A percentile compares a stretch with the other conserved stretches of the same genome.
These are phyloP conservation scores for Agrilus planipennis DNA, from an alignment of 1,140 invertebrate genomes.

Conservation along the genomic window DNA sequence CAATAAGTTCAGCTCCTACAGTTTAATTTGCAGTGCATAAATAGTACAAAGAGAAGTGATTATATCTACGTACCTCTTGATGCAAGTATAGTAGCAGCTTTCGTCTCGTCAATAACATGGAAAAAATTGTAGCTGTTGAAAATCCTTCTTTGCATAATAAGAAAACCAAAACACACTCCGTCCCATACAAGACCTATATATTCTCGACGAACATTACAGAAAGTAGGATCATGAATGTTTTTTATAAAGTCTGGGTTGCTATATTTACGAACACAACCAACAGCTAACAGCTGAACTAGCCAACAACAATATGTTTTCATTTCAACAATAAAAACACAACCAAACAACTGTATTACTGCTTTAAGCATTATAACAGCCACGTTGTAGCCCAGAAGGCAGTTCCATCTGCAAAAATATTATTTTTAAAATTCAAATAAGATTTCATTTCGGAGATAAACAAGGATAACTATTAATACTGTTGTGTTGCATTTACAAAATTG, in stretches of 20 bases:
- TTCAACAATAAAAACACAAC: constrained; percentile 68
- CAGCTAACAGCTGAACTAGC: constrained; percentile 81
- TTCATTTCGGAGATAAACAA: too few relatives aligned
- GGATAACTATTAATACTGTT: too few relatives aligned
- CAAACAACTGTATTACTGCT: constrained; percentile 72
- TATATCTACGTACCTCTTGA: constrained; percentile 50
- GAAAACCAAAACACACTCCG: constrained; percentile 84
- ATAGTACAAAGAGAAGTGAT: neutral
- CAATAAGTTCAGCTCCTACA: constrained; percentile 77
- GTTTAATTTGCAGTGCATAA: neutral
- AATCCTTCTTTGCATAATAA: constrained; percentile 80
- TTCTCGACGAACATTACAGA: constrained; percentile 61
- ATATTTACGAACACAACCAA: constrained; percentile 73
- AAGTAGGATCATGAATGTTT: constrained; percentile 2
- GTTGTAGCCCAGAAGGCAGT: constrained; percentile 78
- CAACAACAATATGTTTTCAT: constrained; percentile 66
- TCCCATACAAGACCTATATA: constrained; percentile 88
- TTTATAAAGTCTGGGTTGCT: constrained; percentile 10
- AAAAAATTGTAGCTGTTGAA: constrained; percentile 95
- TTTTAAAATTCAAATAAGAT: constrained; percentile 6
- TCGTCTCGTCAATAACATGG: constrained; percentile 86
- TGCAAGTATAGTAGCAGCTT: constrained; percentile 85
- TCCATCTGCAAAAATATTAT: constrained; percentile 61
- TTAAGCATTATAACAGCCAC: constrained; percentile 82
- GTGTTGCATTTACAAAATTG: too few relatives aligned